These are phyloP conservation scores for Phyllostomus hastatus DNA, from an alignment of 2,113 vertebrate species.

Conservation along the genomic window DNA sequence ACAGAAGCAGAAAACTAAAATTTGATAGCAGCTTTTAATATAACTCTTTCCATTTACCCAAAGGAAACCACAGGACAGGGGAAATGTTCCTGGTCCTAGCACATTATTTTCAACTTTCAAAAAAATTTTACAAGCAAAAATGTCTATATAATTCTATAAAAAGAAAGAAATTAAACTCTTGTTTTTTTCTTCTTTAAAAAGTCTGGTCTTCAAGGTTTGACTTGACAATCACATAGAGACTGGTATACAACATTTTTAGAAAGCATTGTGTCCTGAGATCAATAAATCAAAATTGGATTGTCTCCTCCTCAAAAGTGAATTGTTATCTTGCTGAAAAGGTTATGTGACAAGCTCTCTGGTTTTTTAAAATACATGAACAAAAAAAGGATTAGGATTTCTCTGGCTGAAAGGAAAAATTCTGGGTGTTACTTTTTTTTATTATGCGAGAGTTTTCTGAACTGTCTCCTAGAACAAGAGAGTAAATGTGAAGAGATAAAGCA, in stretches of 20 bases:
- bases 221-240: conserved; percentile 16
- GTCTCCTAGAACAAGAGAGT: conserved; percentile 64
- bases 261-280: conserved; percentile 46
- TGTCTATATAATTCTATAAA: conserved; percentile 49
- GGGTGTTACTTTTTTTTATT: neutral
- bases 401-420: conserved; percentile 58
- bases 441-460: conserved; percentile 47
- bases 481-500: conserved; percentile 63
- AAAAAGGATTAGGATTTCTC: conserved; percentile 63
- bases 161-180: conserved; percentile 42
- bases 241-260: neutral
- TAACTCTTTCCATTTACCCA: neutral
- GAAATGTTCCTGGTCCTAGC: neutral
- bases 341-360: conserved; percentile 44
- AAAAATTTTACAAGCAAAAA: neutral
- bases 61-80: neutral
- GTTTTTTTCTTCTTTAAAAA: neutral
- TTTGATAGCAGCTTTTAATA: neutral
- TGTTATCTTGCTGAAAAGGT: conserved; percentile 56
- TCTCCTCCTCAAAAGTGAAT: conserved; percentile 51
- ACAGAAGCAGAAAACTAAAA: conserved; percentile 35
- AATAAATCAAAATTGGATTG: conserved; percentile 68
- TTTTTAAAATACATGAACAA: conserved; percentile 64
- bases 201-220: conserved; percentile 12
- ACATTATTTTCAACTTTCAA: conserved; percentile 26